phyloP scores from a whole-genome alignment of 2,797 vertebrate genomes.

The Fundulus diaphanus region DNA sequence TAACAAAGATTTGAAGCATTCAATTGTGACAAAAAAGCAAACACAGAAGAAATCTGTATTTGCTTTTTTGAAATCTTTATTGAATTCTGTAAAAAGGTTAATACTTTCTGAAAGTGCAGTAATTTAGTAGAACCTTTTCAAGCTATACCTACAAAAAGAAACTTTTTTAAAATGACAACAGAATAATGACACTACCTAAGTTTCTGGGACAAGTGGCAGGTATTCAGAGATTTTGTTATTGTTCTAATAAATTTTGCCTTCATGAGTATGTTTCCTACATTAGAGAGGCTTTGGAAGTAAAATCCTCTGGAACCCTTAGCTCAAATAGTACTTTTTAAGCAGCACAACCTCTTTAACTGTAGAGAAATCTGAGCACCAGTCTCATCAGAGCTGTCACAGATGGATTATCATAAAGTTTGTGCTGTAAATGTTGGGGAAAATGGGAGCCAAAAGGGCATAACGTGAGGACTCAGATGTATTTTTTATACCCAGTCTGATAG shows the following conservation, averaged over 20 bases:
- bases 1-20: not conserved
- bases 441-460: conserved; percentile 69
- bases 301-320: not conserved
- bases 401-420: conserved; percentile 47
- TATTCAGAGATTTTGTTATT: not conserved
- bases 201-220: not conserved
- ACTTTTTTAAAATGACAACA: not conserved
- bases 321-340: not conserved
- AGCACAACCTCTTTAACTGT: conserved; percentile 2
- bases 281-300: not conserved
- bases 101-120: not conserved
- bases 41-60: not conserved
- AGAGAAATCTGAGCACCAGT: not conserved
- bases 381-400: conserved; percentile 26
- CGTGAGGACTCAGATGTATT: conserved; percentile 39
- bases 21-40: not conserved
- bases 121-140: not conserved
- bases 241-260: not conserved
- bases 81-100: not conserved
- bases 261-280: not conserved
- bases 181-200: not conserved
- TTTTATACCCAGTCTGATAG: conserved; percentile 66
- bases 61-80: no score
- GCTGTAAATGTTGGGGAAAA: conserved; percentile 72
- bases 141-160: not conserved